Evolutionary conservation across 1,140 invertebrate genomes (phyloP), one percentile per base, ranked within the genome.

Genomic region (Steinernema khuongi): DNA sequence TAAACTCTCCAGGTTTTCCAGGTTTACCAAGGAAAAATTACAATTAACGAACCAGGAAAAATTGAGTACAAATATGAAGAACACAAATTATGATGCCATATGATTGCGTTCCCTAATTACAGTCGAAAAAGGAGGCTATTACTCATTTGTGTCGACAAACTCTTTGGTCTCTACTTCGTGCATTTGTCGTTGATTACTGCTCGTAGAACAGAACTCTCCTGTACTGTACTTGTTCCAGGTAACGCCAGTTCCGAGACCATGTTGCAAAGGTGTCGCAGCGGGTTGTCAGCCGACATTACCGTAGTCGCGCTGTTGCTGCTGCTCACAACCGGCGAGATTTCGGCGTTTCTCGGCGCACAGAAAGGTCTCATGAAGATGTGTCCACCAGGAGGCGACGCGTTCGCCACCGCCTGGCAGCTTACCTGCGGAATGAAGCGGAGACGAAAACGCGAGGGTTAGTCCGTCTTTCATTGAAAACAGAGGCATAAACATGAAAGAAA

Each of bases 331-430:
- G 50, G 50, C 19, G 7, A 60, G 26, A 4, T 60, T 22, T 14
- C 50, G 50, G 50, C 50, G 11, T 11, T 26, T 26, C 22, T 60
- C 11, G 50, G 50, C 50, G 50, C 50, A 4, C 50, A 60, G 50
- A 60, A 60, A 60, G 79, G 79, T 31, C 31, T 81, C 26, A 41
- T 80, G 67, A 81, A 81, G 36, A 67, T 80, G 43, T 80, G 79
- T 32, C 79, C 79, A 1, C 79, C 79, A 2, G 79, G 79, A 18
- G 79, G 79, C 18, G 73, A 80, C 44, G 68, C 80, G 1, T 80
- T 80, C 26, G 71, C 79, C 1, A 79, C 67, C 22, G 79, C 79
- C 2, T 80, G 79, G 79, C 76, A 81, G 50, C 72, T 80, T 19
- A 79, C 79, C 26, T 80, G 79, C 70, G 79, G 77, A 75, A 80